A percentile compares a stretch with the other conserved stretches of the same genome.
Evolutionary conservation across 2,888 invertebrate species (phyloP).

Genomic region (Phasia obesa): DNA sequence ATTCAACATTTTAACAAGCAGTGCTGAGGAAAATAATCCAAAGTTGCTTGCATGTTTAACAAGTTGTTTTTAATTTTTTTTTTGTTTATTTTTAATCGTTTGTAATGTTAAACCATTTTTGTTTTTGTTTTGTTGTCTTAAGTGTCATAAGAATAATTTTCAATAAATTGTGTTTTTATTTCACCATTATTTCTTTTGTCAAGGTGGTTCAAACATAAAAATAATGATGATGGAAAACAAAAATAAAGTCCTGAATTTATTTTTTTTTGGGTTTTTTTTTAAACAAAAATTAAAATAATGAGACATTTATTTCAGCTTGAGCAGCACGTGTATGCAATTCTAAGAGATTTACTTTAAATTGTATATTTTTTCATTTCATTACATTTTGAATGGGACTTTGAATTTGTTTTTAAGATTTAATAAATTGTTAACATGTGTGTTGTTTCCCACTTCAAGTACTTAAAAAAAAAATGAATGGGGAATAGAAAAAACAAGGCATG

Average conservation of each 20-base stretch:
- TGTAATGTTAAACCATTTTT: conserved; percentile 12
- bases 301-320: conserved; percentile 64
- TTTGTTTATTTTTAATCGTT: background rate
- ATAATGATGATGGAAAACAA: conserved; percentile 9
- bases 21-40: too few species aligned
- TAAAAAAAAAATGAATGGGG: background rate
- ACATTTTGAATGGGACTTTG: conserved; percentile 38
- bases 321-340: conserved; percentile 70
- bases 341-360: conserved; percentile 13
- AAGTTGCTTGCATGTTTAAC: too few species aligned
- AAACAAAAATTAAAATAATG: conserved; percentile 54
- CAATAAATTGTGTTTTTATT: conserved; percentile 30
- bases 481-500: conserved; percentile 11
- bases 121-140: too few species aligned
- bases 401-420: conserved; percentile 32
- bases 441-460: too few species aligned
- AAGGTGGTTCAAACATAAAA: conserved; percentile 36
- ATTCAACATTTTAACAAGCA: too few species aligned
- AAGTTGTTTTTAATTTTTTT: too few species aligned
- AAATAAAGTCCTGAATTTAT: background rate
- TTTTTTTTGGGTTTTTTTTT: conserved; percentile 1
- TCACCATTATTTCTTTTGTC: conserved; percentile 4
- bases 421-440: conserved; percentile 55
- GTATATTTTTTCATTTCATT: conserved; percentile 33
- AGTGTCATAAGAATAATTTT: conserved; percentile 45